phyloP scores from a whole-genome alignment of 2,113 vertebrate genomes.

The Phyllopteryx taeniolatus region DNA sequence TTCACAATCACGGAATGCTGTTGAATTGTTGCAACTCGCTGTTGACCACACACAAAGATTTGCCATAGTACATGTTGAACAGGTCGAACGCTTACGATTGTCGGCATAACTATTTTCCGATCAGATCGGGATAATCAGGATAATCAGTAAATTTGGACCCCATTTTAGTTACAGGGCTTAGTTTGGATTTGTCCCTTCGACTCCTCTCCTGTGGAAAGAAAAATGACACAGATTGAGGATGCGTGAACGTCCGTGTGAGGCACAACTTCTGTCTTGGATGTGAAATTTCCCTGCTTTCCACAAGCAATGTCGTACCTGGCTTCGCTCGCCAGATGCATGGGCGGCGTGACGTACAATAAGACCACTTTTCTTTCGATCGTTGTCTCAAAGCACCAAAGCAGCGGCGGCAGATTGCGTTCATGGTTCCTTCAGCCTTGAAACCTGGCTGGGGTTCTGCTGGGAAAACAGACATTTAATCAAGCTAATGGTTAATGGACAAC shows the following conservation, averaged over 20 bases:
- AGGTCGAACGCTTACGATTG: too few species aligned
- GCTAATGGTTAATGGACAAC: background rate
- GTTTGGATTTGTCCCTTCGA: background rate
- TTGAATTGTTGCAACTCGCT: too few species aligned
- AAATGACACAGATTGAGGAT: background rate
- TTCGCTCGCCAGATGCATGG: conserved; percentile 45
- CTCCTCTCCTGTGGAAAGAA: background rate
- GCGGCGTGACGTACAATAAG: conserved; percentile 14
- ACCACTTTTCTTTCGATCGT: conserved; percentile 42
- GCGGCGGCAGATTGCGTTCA: conserved; percentile 29
- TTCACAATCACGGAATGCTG: too few species aligned
- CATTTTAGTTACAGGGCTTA: background rate
- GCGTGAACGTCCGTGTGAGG: background rate
- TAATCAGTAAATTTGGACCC: too few species aligned
- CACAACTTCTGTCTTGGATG: conserved; percentile 4
- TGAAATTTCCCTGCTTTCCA: conserved; percentile 17
- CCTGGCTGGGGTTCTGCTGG: background rate
- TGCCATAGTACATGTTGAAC: too few species aligned
- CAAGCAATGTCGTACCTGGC: conserved; percentile 43
- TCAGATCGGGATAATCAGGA: too few species aligned
- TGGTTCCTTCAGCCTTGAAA: conserved; percentile 37
- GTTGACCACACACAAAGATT: too few species aligned
- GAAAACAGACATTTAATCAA: background rate
- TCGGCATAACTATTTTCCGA: too few species aligned
- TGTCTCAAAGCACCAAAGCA: conserved; percentile 26